Percentiles rank a stretch among this genome's conserved stretches.
These are phyloP conservation scores for Allophyes oxyacanthae DNA, from an alignment of 2,888 invertebrate species.

Conservation along the genomic window DNA sequence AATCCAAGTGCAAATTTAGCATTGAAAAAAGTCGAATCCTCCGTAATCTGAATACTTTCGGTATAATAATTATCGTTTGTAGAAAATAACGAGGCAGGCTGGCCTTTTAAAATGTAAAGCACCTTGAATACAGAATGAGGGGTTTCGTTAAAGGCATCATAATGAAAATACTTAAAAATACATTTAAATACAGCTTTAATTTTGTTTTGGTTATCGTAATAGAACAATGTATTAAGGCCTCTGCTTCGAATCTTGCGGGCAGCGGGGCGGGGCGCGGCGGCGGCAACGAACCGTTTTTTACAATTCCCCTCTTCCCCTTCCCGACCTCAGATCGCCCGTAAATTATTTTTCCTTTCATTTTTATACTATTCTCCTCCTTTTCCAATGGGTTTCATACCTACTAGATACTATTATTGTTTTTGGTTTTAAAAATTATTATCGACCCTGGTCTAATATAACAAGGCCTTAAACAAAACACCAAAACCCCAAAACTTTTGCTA, in stretches of 20 bases:
- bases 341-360: no score
- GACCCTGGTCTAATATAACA: no score
- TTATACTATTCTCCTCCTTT: no score
- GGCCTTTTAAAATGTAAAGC: slow-evolving; percentile 48
- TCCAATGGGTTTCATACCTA: no score
- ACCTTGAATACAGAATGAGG: slow-evolving; percentile 44
- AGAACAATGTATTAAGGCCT: no score
- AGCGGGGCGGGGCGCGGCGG: no score
- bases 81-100: slow-evolving; percentile 37
- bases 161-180: slow-evolving; percentile 31
- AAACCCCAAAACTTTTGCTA: slow-evolving; percentile 18
- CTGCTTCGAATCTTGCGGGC: no score
- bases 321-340: no score
- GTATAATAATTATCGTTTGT: slow-evolving; percentile 46
- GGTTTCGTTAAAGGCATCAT: slow-evolving; percentile 36
- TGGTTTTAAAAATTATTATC: no score
- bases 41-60: slow-evolving; percentile 16
- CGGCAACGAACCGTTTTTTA: no score
- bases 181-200: slow-evolving; percentile 7
- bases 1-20: not conserved
- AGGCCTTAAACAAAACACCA: slow-evolving; percentile 8
- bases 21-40: slow-evolving; percentile 18
- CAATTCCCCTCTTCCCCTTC: no score
- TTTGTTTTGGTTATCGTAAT: slow-evolving; percentile 1
- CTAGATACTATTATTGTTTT: no score